Conservation (phyloP, 1,140 invertebrate species). For the Calosoma granatense region DNA sequence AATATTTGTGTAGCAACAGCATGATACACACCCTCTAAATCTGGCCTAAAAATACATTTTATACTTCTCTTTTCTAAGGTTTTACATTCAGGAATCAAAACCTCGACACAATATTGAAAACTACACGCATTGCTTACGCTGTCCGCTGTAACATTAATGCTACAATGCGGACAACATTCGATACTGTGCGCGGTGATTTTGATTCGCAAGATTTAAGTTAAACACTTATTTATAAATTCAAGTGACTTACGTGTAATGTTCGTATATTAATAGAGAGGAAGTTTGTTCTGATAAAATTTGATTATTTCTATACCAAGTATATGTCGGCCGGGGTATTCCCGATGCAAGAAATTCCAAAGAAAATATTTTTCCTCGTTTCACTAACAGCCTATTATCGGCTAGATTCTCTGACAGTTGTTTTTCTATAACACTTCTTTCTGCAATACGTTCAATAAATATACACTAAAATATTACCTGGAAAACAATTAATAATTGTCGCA, state of each 20-base stretch:
- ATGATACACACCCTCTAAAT: background rate
- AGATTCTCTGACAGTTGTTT: background rate
- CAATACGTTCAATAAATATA: too few relatives aligned
- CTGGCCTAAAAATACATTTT: background rate
- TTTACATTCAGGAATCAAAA: too few relatives aligned
- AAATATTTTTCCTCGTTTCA: background rate
- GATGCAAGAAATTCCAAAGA: constrained; percentile 3
- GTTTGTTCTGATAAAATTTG: background rate
- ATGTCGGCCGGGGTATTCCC: constrained; percentile 6
- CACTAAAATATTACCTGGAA: too few relatives aligned
- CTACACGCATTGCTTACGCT: too few relatives aligned
- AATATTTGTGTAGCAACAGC: background rate
- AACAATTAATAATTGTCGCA: too few relatives aligned
- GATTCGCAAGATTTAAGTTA: too few relatives aligned
- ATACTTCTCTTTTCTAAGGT: background rate
- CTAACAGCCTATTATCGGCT: background rate
- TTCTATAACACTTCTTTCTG: background rate
- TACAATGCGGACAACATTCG: too few relatives aligned
- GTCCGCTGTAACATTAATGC: too few relatives aligned
- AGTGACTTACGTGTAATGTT: background rate
- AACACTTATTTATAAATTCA: too few relatives aligned
- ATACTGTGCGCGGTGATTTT: too few relatives aligned
- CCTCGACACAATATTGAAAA: too few relatives aligned
- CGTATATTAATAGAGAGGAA: background rate
- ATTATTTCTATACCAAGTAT: constrained; percentile 8